phyloP scores from a whole-genome alignment of 1,140 invertebrate species.

The Macrocentrus cingulum region DNA sequence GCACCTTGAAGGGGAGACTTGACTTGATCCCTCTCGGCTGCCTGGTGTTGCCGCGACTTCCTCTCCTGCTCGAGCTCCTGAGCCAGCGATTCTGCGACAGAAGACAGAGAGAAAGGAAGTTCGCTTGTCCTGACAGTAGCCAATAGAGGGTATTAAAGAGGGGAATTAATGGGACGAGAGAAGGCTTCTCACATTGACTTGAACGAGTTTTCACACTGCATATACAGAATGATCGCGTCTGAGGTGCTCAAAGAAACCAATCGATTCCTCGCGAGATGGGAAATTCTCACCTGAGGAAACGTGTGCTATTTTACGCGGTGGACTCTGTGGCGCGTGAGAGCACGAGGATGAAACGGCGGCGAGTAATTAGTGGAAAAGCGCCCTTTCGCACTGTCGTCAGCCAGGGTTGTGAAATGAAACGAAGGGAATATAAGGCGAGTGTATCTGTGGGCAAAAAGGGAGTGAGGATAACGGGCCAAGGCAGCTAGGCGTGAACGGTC shows the following conservation, averaged over 20 bases:
- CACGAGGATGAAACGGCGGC: slow-evolving; percentile 48
- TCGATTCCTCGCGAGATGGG: too few species aligned
- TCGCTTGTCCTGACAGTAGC: slow-evolving; percentile 23
- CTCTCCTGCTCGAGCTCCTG: slow-evolving; percentile 84
- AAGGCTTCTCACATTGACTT: too few species aligned
- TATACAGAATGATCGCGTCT: background rate
- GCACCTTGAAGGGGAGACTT: slow-evolving; percentile 81
- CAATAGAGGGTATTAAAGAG: slow-evolving; percentile 3
- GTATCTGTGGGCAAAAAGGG: slow-evolving; percentile 2
- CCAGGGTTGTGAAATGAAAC: slow-evolving; percentile 27
- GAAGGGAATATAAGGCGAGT: slow-evolving; percentile 20
- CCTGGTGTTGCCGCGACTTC: slow-evolving; percentile 75
- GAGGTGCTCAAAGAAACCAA: background rate
- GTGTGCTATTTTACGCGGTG: slow-evolving; percentile 20
- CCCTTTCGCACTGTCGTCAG: slow-evolving; percentile 18
- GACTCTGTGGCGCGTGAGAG: slow-evolving; percentile 45
- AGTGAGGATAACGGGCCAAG: slow-evolving; percentile 40
- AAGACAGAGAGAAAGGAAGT: slow-evolving; percentile 34
- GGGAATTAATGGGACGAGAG: background rate
- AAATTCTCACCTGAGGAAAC: slow-evolving; percentile 25
- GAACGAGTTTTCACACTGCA: too few species aligned
- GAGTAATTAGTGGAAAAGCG: slow-evolving; percentile 54
- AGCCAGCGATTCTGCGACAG: slow-evolving; percentile 74
- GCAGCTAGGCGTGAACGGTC: slow-evolving; percentile 46
- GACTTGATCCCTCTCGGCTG: slow-evolving; percentile 74